A percentile compares a stretch with the other conserved stretches of the same genome.
Evolutionary conservation across 2,797 vertebrate species (phyloP).

Genomic region (Tragopan temminckii): DNA sequence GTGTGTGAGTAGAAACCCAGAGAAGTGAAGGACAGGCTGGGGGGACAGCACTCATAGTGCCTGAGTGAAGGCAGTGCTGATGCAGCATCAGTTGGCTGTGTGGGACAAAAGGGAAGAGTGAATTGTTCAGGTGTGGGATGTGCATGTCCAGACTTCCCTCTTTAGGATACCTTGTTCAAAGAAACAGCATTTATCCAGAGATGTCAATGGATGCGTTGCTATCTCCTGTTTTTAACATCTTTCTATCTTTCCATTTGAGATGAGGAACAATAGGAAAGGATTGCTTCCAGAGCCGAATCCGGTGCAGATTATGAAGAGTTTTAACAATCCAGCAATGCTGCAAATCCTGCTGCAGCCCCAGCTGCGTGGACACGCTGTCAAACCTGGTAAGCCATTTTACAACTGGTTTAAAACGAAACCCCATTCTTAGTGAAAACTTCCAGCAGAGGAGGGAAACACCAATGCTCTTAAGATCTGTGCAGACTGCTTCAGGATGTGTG

Average conservation of each 20-base stretch:
- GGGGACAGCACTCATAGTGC: not conserved
- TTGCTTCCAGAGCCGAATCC: conserved; percentile 94
- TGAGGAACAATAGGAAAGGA: conserved; percentile 93
- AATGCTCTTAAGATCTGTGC: not conserved
- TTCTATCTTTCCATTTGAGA: conserved; percentile 78
- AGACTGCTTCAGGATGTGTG: not conserved
- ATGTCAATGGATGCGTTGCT: not conserved
- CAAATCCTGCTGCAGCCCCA: conserved; percentile 94
- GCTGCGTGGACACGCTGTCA: conserved; percentile 82
- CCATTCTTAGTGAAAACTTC: not conserved
- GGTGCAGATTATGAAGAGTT: conserved; percentile 93
- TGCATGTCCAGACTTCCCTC: not conserved
- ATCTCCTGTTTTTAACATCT: not conserved
- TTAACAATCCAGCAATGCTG: conserved; percentile 94
- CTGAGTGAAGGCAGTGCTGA: not conserved
- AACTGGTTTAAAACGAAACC: not conserved
- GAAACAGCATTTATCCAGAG: not conserved
- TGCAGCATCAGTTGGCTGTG: not conserved
- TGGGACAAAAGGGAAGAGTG: not conserved
- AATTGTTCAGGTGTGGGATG: not conserved
- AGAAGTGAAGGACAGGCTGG: too few species aligned
- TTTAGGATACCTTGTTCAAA: not conserved
- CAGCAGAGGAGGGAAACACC: not conserved
- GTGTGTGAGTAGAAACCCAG: not conserved
- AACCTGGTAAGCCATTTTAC: conserved; percentile 84